Evolutionary conservation across 2,113 vertebrate genomes (phyloP), one percentile per base, ranked within the genome.

Genomic region (Mastomys natalensis): DNA sequence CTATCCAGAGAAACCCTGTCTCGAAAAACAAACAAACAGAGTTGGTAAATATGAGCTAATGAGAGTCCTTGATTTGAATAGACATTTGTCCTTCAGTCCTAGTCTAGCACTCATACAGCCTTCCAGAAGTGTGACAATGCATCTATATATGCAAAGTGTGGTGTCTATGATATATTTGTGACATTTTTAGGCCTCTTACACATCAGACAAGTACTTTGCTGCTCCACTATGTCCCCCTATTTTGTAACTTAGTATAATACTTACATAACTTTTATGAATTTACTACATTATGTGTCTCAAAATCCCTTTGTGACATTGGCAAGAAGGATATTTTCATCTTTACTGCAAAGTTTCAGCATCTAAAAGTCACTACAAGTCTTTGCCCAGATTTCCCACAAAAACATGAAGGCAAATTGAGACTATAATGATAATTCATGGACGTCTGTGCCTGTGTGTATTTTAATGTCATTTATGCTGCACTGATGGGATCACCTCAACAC

Each of bases 401-500:
- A 86, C 11, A 95, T 55, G 76, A 76, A 72, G 76, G 21, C 34
- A 73, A 40, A 89, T 1, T 76, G 87, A 62, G 4, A 12, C 31
- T 37, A 29, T 24, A 81, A 92, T 85, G 24, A 77, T 4, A 16
- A 17, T 45, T 7, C 1, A 13, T 0, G 72, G 24, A 91, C 34
- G 7, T 40, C 40, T 3, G 73, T 40, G 2, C 31, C 26, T 70
- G 3, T n/a, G 24, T 86, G 68, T 31, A 87, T 78, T 91, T 19
- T 76, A 53, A 26, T 58, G 11, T 51, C 11, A 29, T 81, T 73
- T 60, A 37, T 91, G 21, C 12, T 51, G 5, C 53, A 60, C 34
- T 89, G 45, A 43, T 80, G 29, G 55, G 8, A n/a, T 96, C 95
- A 86, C 58, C 92, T 95, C 90, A 68, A 82, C 45, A 94, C 53